Percentiles rank a stretch among this genome's conserved stretches.
phyloP scores from a whole-genome alignment of 2,113 vertebrate genomes.

The Zosterops hypoxanthus region DNA sequence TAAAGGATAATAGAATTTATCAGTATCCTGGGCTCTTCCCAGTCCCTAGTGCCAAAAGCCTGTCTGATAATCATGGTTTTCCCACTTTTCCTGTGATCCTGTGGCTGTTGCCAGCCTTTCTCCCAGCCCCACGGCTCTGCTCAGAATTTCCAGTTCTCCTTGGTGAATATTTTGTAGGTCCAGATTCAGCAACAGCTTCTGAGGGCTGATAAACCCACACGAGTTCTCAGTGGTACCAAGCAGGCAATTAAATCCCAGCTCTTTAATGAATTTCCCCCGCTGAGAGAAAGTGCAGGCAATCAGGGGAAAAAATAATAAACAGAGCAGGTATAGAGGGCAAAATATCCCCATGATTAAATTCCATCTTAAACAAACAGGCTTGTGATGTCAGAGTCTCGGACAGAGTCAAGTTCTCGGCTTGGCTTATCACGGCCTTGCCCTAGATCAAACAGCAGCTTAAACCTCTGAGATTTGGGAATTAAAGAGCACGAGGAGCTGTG shows the following conservation, averaged over 20 bases:
- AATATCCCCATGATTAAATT: constrained; percentile 60
- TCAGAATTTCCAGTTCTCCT: background rate
- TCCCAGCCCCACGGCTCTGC: background rate
- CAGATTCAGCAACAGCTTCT: background rate
- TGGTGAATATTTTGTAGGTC: background rate
- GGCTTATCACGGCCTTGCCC: constrained; percentile 51
- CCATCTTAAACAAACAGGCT: constrained; percentile 69
- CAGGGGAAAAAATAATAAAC: constrained; percentile 14
- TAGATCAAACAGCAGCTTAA: constrained; percentile 31
- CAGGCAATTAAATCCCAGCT: background rate
- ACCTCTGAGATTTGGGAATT: background rate
- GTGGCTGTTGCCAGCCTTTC: background rate
- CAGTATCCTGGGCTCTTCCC: background rate
- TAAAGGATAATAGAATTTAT: background rate
- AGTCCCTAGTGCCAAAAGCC: background rate
- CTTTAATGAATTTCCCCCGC: background rate
- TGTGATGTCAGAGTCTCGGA: constrained; percentile 63
- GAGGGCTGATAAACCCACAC: background rate
- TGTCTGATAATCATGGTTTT: background rate
- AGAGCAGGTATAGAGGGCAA: background rate
- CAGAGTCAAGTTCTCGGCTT: constrained; percentile 43
- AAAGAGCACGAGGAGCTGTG: constrained; percentile 30
- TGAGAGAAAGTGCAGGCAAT: background rate
- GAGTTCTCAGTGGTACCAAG: background rate
- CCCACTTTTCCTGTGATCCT: accelerated